Evolutionary conservation across 2,797 vertebrate genomes (phyloP).

Genomic region (Neosilurus mollespiculum): DNA sequence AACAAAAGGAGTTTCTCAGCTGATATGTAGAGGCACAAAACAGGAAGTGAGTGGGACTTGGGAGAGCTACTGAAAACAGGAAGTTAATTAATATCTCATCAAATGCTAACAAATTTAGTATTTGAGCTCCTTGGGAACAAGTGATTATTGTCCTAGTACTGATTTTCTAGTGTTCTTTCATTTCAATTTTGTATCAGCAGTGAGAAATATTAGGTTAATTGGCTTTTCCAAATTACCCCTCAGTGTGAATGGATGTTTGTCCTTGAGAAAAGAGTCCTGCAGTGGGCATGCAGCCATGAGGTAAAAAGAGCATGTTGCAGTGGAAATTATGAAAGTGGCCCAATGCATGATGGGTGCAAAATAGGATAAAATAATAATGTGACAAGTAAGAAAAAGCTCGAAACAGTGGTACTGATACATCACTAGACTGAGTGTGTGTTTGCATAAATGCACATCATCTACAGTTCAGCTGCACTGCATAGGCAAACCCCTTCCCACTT

Average conservation of each 20-base stretch:
- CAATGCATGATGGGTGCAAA: no score
- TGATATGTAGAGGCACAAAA: background rate
- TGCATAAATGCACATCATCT: background rate
- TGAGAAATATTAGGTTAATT: no score
- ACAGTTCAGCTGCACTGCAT: background rate
- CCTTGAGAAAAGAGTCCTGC: no score
- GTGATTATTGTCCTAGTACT: background rate
- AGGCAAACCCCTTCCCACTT: background rate
- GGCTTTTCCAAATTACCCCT: no score
- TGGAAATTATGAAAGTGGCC: no score
- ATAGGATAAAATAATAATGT: no score
- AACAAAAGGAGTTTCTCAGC: background rate
- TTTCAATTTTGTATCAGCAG: background rate
- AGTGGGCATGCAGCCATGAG: no score
- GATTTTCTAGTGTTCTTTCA: background rate
- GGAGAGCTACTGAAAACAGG: background rate
- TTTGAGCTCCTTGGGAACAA: background rate
- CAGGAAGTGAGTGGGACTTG: background rate
- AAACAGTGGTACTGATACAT: background rate
- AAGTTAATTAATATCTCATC: background rate
- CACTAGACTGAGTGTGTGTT: background rate
- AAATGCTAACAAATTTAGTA: background rate
- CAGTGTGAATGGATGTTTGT: no score
- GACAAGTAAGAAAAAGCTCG: no score
- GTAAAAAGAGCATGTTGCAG: no score